phyloP scores from a whole-genome alignment of 2,888 invertebrate genomes.

The Lithophane semibrunnea region DNA sequence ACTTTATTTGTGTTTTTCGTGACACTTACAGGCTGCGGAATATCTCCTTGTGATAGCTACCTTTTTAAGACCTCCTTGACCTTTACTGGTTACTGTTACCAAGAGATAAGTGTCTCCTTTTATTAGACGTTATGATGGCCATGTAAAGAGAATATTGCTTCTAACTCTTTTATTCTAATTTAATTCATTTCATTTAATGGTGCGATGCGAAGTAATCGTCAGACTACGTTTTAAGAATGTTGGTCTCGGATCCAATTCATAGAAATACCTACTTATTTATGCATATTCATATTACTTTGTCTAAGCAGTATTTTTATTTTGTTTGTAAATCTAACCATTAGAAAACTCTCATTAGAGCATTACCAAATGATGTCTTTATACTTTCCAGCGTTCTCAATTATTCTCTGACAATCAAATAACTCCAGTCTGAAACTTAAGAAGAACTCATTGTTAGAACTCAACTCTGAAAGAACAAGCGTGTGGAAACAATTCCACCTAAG shows the following conservation, averaged over 20 bases:
- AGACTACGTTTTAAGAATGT: neutral
- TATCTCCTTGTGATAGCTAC: neutral
- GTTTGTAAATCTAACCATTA: neutral
- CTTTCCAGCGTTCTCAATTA: conserved; percentile 6
- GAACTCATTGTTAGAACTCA: conserved; percentile 20
- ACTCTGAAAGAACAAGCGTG: conserved; percentile 6
- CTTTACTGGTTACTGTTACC: neutral
- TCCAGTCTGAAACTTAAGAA: conserved; percentile 12
- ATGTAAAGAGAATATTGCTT: neutral
- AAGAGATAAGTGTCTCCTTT: neutral
- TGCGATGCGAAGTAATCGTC: neutral
- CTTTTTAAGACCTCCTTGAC: neutral
- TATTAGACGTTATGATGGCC: neutral
- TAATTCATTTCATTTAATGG: neutral
- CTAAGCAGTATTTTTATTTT: neutral
- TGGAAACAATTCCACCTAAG: conserved; percentile 24
- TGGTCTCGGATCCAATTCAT: neutral
- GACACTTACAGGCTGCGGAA: neutral
- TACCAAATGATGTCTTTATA: neutral
- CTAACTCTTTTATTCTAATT: neutral
- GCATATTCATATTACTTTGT: neutral
- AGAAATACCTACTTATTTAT: neutral
- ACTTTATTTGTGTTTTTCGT: conserved; percentile 3
- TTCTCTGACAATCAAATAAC: neutral
- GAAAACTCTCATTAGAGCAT: neutral